Base-by-base conservation (phyloP, 1,140 invertebrate genomes). In the Phenacoccus solenopsis region DNA sequence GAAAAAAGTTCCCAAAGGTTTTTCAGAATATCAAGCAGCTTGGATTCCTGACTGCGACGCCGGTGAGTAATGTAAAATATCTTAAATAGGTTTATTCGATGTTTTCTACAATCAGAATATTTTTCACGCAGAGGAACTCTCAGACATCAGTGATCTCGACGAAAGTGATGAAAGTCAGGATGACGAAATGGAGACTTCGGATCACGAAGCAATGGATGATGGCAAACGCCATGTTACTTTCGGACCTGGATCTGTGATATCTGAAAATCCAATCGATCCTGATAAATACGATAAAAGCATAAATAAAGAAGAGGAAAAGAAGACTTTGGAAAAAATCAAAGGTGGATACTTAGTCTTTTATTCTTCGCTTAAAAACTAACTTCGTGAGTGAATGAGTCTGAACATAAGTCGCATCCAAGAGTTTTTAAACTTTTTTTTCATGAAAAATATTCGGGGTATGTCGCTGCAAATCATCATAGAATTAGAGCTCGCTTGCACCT, bases 1-100 rank as follows among this genome's bases (percentile, higher is more conserved):
- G 0, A 94, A 94, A 77, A 87, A 85, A 76, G 88, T 97, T 25
- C 94, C 94, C 0, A 93, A 94, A 80, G 96, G 96, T 49, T 94
- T 91, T 76, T 98, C 94, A 13, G 91, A 92, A 69, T 98, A 98
- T 80, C 96, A 98, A 81, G 93, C 95, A 24, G 89, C 94, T 30
- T 98, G 96, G 96, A 96, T 98, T 78, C 83, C 89, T 3, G 88
- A 91, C 74, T 83, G 80, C 70, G 83, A 81, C 82, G 73, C 70
- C 49, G 72, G 69, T 69, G 69, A 70, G 38, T 49, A 35, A 27
- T 56, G 9, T 56, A 20, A 59, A 68, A 64, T 13, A 59, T 28
- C 28, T 70, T 22, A 28, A 28, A 21, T 64, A 68, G 21, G 13
- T 16, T 61, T 57, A 71, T 27, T 71, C 70, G 0, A 59, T 71